Percentiles rank a stretch among this genome's conserved stretches.
These are phyloP conservation scores for Saccostrea echinata DNA, from an alignment of 1,140 invertebrate species.

Conservation along the genomic window DNA sequence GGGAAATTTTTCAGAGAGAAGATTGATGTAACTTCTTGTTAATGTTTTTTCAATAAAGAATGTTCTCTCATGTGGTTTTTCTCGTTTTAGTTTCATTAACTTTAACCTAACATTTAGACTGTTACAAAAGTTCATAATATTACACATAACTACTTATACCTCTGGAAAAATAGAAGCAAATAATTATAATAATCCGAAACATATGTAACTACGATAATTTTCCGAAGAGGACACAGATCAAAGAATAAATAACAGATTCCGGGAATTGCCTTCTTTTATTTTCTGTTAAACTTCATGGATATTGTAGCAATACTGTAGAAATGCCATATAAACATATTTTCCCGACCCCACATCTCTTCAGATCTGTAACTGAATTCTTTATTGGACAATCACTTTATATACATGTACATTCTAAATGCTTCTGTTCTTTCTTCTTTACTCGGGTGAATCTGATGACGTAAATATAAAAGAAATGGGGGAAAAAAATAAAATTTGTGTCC, in stretches of 20 bases:
- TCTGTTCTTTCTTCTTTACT: too few relatives aligned
- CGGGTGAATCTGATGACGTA: too few relatives aligned
- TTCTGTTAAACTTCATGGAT: neutral
- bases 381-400: too few relatives aligned
- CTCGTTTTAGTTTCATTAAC: neutral
- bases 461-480: too few relatives aligned
- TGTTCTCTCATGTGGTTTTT: conserved; percentile 2
- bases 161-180: neutral
- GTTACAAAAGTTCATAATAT: too few relatives aligned
- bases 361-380: too few relatives aligned
- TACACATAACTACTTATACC: neutral
- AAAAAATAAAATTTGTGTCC: too few relatives aligned
- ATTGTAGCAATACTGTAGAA: too few relatives aligned
- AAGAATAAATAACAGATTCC: neutral
- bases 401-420: too few relatives aligned
- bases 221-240: neutral
- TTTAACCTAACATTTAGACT: too few relatives aligned
- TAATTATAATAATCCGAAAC: neutral
- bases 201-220: neutral
- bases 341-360: too few relatives aligned
- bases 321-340: too few relatives aligned
- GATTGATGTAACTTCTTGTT: conserved; percentile 9
- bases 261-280: neutral
- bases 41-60: conserved; percentile 5
- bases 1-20: neutral